Conservation (phyloP, 64 coral and sea anemone genomes). For the Exaiptasia diaphana region DNA sequence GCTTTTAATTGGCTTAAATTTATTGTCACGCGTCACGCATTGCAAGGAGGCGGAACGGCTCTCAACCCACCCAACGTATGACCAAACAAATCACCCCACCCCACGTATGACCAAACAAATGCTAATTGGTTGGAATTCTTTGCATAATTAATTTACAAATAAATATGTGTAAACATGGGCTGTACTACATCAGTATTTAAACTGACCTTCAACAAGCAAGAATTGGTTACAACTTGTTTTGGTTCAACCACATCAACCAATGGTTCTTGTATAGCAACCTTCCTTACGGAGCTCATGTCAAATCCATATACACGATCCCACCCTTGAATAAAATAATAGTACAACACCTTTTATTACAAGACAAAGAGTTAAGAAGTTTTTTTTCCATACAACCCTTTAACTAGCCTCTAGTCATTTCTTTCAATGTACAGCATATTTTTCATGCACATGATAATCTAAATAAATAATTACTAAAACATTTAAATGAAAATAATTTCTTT, state of each 20-base stretch:
- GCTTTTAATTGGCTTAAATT: too few relatives aligned
- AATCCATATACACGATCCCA: constrained; percentile 98
- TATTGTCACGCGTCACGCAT: too few relatives aligned
- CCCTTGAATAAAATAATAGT: constrained; percentile 45
- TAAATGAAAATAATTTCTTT: too few relatives aligned
- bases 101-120: too few relatives aligned
- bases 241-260: constrained; percentile 93
- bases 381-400: too few relatives aligned
- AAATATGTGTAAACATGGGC: background rate
- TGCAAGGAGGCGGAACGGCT: too few relatives aligned
- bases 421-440: background rate
- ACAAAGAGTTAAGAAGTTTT: too few relatives aligned
- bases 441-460: background rate
- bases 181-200: background rate
- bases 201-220: constrained; percentile 82
- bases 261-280: constrained; percentile 90
- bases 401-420: too few relatives aligned
- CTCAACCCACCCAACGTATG: too few relatives aligned
- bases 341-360: too few relatives aligned
- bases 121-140: too few relatives aligned
- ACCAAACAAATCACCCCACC: too few relatives aligned
- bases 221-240: constrained; percentile 96
- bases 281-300: constrained; percentile 96
- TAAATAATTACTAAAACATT: background rate
- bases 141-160: background rate